Percentiles rank a stretch among this genome's conserved stretches.
These are phyloP conservation scores for Sebastes itinus DNA, from an alignment of 2,797 vertebrate species.

Conservation along the genomic window DNA sequence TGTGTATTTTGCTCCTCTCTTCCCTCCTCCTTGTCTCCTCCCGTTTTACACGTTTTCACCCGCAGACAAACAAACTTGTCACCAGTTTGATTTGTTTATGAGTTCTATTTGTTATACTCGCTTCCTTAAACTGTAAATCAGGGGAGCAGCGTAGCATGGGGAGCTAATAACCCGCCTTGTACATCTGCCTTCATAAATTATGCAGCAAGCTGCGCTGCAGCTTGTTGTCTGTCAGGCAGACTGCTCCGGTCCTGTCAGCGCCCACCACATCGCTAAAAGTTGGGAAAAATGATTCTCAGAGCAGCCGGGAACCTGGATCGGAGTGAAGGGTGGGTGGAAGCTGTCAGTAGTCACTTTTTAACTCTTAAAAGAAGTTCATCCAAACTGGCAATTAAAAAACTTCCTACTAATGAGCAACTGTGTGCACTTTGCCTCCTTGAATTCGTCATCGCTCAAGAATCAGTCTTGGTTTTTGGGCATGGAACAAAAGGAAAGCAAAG, in stretches of 20 bases:
- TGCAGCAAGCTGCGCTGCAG: conserved; percentile 63
- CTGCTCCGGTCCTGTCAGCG: conserved; percentile 54
- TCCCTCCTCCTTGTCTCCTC: background rate
- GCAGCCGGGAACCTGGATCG: conserved; percentile 28
- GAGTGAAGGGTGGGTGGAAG: conserved; percentile 34
- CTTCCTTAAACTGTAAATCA: conserved; percentile 80
- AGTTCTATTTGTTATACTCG: conserved; percentile 70
- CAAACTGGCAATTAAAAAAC: conserved; percentile 68
- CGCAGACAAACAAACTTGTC: conserved; percentile 69
- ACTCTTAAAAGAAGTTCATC: conserved; percentile 29
- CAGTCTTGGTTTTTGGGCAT: conserved; percentile 35
- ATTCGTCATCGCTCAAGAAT: conserved; percentile 36
- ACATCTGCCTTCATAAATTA: conserved; percentile 79
- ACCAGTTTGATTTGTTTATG: conserved; percentile 77
- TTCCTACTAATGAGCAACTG: conserved; percentile 62
- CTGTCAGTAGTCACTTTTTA: conserved; percentile 47
- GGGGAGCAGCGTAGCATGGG: conserved; percentile 65
- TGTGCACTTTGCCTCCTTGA: conserved; percentile 42
- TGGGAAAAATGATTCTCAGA: conserved; percentile 18
- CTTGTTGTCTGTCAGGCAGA: conserved; percentile 67
- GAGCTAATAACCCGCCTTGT: conserved; percentile 77
- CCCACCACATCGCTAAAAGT: conserved; percentile 39
- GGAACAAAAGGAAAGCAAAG: conserved; percentile 45
- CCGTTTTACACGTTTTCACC: conserved; percentile 22
- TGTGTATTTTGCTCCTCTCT: conserved; percentile 72